These are phyloP conservation scores for Diabrotica undecimpunctata DNA, from an alignment of 1,140 invertebrate genomes.

Conservation along the genomic window DNA sequence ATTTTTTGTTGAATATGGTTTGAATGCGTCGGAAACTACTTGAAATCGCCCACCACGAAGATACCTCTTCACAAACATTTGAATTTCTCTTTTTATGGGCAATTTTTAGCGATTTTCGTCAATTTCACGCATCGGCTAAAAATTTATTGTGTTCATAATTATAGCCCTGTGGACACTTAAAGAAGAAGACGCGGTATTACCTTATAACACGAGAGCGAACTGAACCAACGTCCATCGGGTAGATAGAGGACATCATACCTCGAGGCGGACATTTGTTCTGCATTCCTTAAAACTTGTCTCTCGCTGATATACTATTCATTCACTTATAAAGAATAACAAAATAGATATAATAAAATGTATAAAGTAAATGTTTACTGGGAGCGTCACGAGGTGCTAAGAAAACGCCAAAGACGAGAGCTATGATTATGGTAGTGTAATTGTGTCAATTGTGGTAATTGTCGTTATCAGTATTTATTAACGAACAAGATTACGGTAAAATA, in stretches of 20 bases:
- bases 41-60: no score
- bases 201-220: not conserved
- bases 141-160: not conserved
- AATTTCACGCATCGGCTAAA: not conserved
- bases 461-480: no score
- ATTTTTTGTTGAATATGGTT: no score
- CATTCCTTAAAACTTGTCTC: not conserved
- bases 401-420: no score
- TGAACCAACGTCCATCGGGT: not conserved
- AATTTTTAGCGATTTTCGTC: no score
- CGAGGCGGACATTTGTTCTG: not conserved
- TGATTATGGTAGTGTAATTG: no score
- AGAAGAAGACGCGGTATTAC: not conserved
- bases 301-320: not conserved
- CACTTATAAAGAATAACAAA: not conserved
- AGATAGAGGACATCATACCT: conserved; percentile 2
- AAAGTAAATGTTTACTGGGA: not conserved
- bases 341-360: not conserved
- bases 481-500: no score
- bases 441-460: no score
- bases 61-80: no score
- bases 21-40: no score
- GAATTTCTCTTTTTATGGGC: no score
- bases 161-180: not conserved
- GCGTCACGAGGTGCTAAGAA: no score